A percentile compares a stretch with the other conserved stretches of the same genome.
Conservation (phyloP, 1,140 invertebrate genomes). For the Atopsyche davidsoni region DNA sequence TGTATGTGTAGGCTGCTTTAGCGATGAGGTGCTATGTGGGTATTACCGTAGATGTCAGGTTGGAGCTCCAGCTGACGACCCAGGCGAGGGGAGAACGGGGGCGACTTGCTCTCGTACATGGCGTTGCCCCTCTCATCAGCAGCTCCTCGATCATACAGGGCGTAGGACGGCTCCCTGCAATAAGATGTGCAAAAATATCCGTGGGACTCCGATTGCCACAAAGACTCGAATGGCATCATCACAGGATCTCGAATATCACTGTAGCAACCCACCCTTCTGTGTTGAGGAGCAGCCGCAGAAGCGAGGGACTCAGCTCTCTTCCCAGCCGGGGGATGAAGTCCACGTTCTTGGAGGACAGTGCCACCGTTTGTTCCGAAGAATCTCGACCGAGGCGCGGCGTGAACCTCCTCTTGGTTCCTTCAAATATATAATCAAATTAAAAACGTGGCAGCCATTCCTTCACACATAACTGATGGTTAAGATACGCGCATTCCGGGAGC, state of each 20-base stretch:
- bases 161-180: not conserved
- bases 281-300: too few species aligned
- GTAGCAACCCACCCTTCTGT: too few species aligned
- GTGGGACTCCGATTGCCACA: too few species aligned
- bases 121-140: slow-evolving; percentile 16
- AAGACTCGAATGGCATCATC: too few species aligned
- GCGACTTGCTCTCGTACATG: slow-evolving; percentile 15
- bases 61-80: slow-evolving; percentile 16
- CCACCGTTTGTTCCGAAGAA: slow-evolving; percentile 20
- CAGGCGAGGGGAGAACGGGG: slow-evolving; percentile 25
- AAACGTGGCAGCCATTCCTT: not conserved
- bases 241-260: too few species aligned
- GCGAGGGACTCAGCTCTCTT: slow-evolving; percentile 11
- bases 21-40: too few species aligned
- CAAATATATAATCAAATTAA: not conserved
- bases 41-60: slow-evolving; percentile 18
- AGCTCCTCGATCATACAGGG: slow-evolving; percentile 12
- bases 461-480: not conserved
- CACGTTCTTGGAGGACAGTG: slow-evolving; percentile 13
- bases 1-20: too few species aligned
- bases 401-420: slow-evolving; percentile 19
- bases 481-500: slow-evolving; percentile 1
- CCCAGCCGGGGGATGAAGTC: slow-evolving; percentile 25
- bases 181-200: not conserved
- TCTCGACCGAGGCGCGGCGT: slow-evolving; percentile 23